Conservation (phyloP, 2,113 vertebrate genomes). For the Scatophagus argus region DNA sequence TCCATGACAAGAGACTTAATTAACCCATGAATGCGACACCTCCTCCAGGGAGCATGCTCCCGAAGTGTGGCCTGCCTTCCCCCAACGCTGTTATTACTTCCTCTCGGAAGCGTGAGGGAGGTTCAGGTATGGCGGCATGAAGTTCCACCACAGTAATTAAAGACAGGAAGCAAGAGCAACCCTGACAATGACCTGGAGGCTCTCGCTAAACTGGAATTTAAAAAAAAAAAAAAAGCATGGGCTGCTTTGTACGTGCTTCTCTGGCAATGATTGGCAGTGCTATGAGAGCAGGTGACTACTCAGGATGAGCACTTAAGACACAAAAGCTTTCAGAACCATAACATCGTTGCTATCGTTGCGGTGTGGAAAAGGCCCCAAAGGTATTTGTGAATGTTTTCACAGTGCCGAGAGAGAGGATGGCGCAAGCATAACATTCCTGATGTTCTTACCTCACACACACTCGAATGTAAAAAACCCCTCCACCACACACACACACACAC, state of each 20-base stretch:
- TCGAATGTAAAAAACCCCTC: background rate
- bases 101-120: slow-evolving; percentile 24
- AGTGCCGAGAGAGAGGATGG: slow-evolving; percentile 31
- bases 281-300: background rate
- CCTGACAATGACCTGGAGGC: slow-evolving; percentile 6
- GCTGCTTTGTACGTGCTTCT: slow-evolving; percentile 19
- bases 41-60: slow-evolving; percentile 34
- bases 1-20: slow-evolving; percentile 62
- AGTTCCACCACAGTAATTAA: slow-evolving; percentile 56
- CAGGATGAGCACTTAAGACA: slow-evolving; percentile 20
- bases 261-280: slow-evolving; percentile 8
- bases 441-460: slow-evolving; percentile 25
- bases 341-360: slow-evolving; percentile 36
- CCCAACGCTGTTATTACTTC: slow-evolving; percentile 55
- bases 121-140: slow-evolving; percentile 26
- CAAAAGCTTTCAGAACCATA: slow-evolving; percentile 27
- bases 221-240: background rate
- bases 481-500: slow-evolving; percentile 15
- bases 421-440: slow-evolving; percentile 30
- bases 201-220: background rate
- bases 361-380: slow-evolving; percentile 32
- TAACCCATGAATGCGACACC: slow-evolving; percentile 38
- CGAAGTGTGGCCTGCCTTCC: slow-evolving; percentile 32
- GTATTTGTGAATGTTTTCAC: slow-evolving; percentile 40
- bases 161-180: slow-evolving; percentile 38